Evolutionary conservation across 2,113 vertebrate genomes (phyloP), one percentile per base, ranked within the genome.

Genomic region (Nanorana parkeri): DNA sequence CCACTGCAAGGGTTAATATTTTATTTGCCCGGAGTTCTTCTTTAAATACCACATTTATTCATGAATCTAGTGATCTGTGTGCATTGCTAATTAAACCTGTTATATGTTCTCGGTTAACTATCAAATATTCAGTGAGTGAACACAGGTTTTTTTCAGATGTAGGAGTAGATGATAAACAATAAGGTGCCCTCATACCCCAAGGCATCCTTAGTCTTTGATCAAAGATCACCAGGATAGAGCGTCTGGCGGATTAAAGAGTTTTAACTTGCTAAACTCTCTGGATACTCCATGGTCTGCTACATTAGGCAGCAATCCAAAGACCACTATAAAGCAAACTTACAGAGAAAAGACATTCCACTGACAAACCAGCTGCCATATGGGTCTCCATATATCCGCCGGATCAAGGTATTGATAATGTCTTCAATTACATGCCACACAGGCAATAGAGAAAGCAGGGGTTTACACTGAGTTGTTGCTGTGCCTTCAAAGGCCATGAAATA

Each of bases 251-350:
- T 81, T 81, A 64, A 56, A 71, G 58, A 64, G 68, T 72, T 81
- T 81, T 72, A 72, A 81, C 72, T 72, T 81, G 24, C 60, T 81
- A 26, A 72, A 64, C 36, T 72, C 78, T 72, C 78, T 54, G 21
- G 58, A 72, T 72, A 72, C 41, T 52, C 41, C 56, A 64, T 47
- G 41, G 78, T 72, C 67, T 81, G 68, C 58, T 72, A 81, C 68
- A 81, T 80, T 80, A 80, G 78, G 67, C 78, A 71, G 52, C 17
- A 81, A 54, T 67, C 68, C 78, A 81, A 72, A 61, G 68, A 63
- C 58, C 51, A 23, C 58, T 80, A 56, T 28, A 81, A 72, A 69
- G n/a, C 54, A 78, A 69, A 81, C 52, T 19, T 52, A 80, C 78
- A 72, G 58, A 51, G 28, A 74, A 36, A 7, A 56, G 51, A 63